Conservation (phyloP, 2,797 vertebrate species). For the Galaxias olidus region DNA sequence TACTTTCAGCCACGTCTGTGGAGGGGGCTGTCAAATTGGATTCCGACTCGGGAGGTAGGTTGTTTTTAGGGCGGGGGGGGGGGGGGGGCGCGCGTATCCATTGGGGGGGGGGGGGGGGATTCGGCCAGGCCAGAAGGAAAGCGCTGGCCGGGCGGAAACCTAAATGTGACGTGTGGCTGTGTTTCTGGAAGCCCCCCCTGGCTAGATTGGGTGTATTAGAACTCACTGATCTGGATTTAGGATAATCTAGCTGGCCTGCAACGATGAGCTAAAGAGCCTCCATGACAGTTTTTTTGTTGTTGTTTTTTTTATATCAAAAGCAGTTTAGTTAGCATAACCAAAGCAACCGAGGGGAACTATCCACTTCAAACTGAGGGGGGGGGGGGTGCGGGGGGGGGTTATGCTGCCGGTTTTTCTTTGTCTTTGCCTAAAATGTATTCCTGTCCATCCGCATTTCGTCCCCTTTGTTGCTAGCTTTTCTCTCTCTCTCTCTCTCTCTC, state of each 20-base stretch:
- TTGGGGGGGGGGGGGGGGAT: neutral
- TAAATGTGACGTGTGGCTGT: slow-evolving; percentile 18
- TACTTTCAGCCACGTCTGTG: slow-evolving; percentile 25
- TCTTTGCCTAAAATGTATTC: no score
- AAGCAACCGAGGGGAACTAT: slow-evolving; percentile 62
- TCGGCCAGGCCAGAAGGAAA: neutral
- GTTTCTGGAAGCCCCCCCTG: slow-evolving; percentile 57
- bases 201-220: slow-evolving; percentile 64
- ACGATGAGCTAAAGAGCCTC: slow-evolving; percentile 46
- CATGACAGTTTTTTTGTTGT: slow-evolving; percentile 18
- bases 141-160: neutral
- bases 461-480: neutral
- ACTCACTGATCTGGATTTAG: slow-evolving; percentile 61
- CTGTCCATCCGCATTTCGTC: slow-evolving; percentile 20
- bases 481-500: slow-evolving; percentile 21
- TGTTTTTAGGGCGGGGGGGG: neutral
- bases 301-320: slow-evolving; percentile 60
- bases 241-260: slow-evolving; percentile 65
- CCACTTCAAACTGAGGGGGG: slow-evolving; percentile 38
- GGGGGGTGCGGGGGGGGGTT: neutral
- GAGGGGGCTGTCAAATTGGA: slow-evolving; percentile 19
- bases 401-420: no score
- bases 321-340: slow-evolving; percentile 67
- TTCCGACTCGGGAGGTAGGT: neutral
- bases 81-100: neutral